Percentiles rank a stretch among this genome's conserved stretches.
phyloP scores from a whole-genome alignment of 1,140 invertebrate species.

The Drosophila repletoides region DNA sequence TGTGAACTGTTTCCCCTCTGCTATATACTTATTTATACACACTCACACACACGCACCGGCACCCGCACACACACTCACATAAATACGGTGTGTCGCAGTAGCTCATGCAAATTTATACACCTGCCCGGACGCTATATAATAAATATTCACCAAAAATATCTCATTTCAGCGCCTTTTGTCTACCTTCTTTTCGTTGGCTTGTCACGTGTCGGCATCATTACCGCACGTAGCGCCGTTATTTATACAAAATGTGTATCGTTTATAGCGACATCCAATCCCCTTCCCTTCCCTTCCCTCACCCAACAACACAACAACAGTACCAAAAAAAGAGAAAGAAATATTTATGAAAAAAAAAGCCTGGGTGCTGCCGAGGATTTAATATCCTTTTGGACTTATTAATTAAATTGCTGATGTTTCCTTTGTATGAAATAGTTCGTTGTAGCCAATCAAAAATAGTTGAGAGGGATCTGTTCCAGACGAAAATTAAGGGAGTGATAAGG shows the following conservation, averaged over 20 bases:
- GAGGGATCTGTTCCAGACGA: too few relatives aligned
- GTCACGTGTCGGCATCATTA: slow-evolving; percentile 79
- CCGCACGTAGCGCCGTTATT: slow-evolving; percentile 73
- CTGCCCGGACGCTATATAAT: slow-evolving; percentile 64
- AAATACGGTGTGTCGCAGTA: too few relatives aligned
- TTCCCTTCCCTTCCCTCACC: background rate
- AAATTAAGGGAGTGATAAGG: too few relatives aligned
- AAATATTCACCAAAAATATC: slow-evolving; percentile 75
- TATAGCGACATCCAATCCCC: slow-evolving; percentile 44
- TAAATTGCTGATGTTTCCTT: too few relatives aligned
- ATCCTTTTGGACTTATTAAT: too few relatives aligned
- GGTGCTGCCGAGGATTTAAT: slow-evolving; percentile 17
- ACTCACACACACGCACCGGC: slow-evolving; percentile 19
- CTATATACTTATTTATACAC: background rate
- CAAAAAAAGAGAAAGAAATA: background rate
- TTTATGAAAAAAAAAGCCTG: background rate
- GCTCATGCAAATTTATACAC: slow-evolving; percentile 78
- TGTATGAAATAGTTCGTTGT: too few relatives aligned
- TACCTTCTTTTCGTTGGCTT: slow-evolving; percentile 52
- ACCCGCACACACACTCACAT: slow-evolving; percentile 1
- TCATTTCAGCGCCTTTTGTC: slow-evolving; percentile 76
- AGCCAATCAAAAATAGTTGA: too few relatives aligned
- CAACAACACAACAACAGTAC: background rate
- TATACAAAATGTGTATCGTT: slow-evolving; percentile 77
- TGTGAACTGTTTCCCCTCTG: slow-evolving; percentile 33